Evolutionary conservation across 35 echinoderm and acorn worm genomes (phyloP), one percentile per base, ranked within the genome.

Genomic region (Acanthaster planci): DNA sequence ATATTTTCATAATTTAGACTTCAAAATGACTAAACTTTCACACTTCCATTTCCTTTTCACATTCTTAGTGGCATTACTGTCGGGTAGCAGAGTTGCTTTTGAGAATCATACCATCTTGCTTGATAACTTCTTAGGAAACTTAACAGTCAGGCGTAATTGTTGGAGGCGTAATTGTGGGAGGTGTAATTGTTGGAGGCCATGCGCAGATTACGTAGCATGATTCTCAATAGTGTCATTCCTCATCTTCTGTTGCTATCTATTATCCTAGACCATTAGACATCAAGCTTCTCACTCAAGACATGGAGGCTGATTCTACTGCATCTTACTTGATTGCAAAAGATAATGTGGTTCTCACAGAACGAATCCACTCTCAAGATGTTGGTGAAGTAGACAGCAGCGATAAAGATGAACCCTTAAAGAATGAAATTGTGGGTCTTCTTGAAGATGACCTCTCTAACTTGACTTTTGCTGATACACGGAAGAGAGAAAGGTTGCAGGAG

Each of bases 401-500:
- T 8, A 60, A 56, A 87, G 26, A 80, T 15, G 27, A 23, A 34
- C 22, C 39, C 26, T 8, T 36, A 16, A 50, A 54, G 29, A 42
- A 87, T 19, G 50, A 86, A 0, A 55, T 14, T 38, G 67, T 82
- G 8, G 90, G 67, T 3, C 27, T 67, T 37, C 55, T 92, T 15
- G 51, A 39, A 39, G 77, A 92, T 40, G 83, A 92, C 51, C 35
- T 92, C 39, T 82, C 83, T 42, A 58, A 29, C 55, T 37, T 92
- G 42, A 82, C 52, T 39, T 85, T 86, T 38, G 52, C 52, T 7
- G 78, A 81, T 47, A 47, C 78, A 18, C n/a, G 44, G 40, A 79
- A 34, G 50, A 87, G 68, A 57, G 50, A 83, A 35, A 76, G 60
- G 30, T 60, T 85, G 1, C 32, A 75, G 40, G 22, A 75, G 44